Evolutionary conservation across 2,113 vertebrate genomes (phyloP), one percentile per base, ranked within the genome.

Genomic region (Pantherophis guttatus): DNA sequence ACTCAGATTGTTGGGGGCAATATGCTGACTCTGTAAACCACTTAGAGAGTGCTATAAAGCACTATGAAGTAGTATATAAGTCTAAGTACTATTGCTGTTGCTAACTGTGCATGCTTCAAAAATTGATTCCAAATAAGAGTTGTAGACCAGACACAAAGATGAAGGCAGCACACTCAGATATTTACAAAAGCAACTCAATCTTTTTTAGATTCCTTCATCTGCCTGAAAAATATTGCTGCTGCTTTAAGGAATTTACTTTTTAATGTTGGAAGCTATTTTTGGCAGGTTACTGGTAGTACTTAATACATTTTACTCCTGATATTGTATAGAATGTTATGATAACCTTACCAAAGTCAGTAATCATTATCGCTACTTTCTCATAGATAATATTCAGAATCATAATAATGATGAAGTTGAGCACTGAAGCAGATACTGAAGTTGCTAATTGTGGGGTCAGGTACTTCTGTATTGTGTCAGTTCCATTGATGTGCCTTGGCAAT

Each of bases 381-480:
- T 99, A 99, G n/a, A 99, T 48, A 3, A 96, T 96, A 89, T 99
- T 99, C 94, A 99, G 98, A 92, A 99, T 96, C 99, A 99, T 99
- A 65, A 99, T 99, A 59, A 99, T 96, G 55, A 99, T 93, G 26
- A 99, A 98, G 97, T 97, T 99, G 97, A 99, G 98, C 97, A 99
- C 86, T 0, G 99, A 99, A 13, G 99, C 99, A 0, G 99, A 99
- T 90, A 99, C 95, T 23, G 99, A 98, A 0, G 99, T 99, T 95
- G 99, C 99, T 90, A 98, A 98, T 97, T 99, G 99, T 0, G 99
- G 98, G 0, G 99, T 99, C 97, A 99, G 96, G 39, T 99, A 99
- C 96, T 98, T 98, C 97, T 98, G 98, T 92, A 99, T 94, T 0
- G 98, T 97, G 93, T 99, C 98, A 0, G 98, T 96, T 50, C 97